Base-by-base conservation (phyloP, 64 coral and sea anemone genomes). In the Montipora efflorescens region DNA sequence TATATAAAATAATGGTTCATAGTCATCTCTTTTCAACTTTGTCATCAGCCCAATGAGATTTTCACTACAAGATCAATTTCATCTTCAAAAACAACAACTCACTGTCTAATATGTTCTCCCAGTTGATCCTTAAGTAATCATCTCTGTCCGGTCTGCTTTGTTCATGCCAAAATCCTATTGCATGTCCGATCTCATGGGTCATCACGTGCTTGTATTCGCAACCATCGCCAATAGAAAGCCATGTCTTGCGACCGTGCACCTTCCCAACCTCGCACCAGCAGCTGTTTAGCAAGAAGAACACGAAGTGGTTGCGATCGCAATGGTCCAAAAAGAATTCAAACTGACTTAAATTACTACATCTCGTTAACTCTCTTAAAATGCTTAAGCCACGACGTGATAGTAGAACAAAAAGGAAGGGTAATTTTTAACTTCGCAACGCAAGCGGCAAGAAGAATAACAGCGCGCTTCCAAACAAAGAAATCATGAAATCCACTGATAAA, bases 131-230 rank as follows among this genome's bases (percentile, higher is more conserved):
- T 53, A 97, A 78, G 28, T 97, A 97, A 71, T 25, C 91, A 51
- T 95, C 95, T 78, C 95, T 92, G 50, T 97, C 95, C 1, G 95
- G 95, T 72, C 95, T 59, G 47, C 95, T 97, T 88, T 97, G 95
- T 22, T 97, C 95, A 50, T 97, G 95, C 95, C 95, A 97, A 84
- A 97, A 97, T 21, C 95, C 95, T 88, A 97, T 94, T 5, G 95
- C 92, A 44, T 97, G 95, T 23, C 95, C 95, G 43, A 97, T 51
- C 82, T 97, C 95, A 47, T 97, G 95, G 5, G 84, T 84, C 95
- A 97, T 94, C 55, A 97, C 95, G 48, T 97, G 95, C 67, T 94
- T 90, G 51, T 97, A 97, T 12, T 97, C 95, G 66, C 95, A 97
- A 0, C 95, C 95, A 87, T 81, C 47, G 7, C 95, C 95, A 36